Percentiles rank a stretch among this genome's conserved stretches.
Evolutionary conservation across 2,797 vertebrate species (phyloP).

Genomic region (Microctenopoma steveboyesi): DNA sequence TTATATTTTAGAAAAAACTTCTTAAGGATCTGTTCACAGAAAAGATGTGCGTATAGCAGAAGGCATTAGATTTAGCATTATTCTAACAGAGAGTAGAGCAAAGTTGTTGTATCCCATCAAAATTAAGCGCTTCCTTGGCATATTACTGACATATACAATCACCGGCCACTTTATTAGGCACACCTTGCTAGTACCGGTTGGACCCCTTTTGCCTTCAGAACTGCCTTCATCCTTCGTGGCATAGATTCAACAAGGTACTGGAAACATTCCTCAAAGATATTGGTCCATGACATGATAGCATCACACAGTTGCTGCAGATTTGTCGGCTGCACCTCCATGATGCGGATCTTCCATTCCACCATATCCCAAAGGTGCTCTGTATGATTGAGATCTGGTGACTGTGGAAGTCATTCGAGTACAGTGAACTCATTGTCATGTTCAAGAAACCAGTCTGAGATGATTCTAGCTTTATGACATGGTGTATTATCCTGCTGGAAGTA

Average conservation of each 20-base stretch:
- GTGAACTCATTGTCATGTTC: background rate
- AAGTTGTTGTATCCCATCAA: background rate
- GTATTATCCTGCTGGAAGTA: slow-evolving; percentile 56
- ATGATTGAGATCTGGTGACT: slow-evolving; percentile 34
- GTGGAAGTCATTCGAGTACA: slow-evolving; percentile 1
- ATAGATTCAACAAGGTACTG: too few species aligned
- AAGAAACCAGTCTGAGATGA: slow-evolving; percentile 1
- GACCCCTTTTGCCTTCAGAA: too few species aligned
- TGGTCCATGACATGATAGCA: slow-evolving; percentile 43
- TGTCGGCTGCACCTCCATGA: slow-evolving; percentile 63
- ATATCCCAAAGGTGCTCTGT: slow-evolving; percentile 35
- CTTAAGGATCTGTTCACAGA: background rate
- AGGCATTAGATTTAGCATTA: background rate
- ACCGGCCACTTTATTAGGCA: too few species aligned
- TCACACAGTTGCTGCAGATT: slow-evolving; percentile 59
- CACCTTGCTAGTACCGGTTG: too few species aligned
- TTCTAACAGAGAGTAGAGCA: background rate
- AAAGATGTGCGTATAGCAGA: background rate
- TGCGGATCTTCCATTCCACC: slow-evolving; percentile 53
- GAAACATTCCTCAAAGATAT: background rate
- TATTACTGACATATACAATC: background rate
- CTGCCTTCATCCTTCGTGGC: too few species aligned
- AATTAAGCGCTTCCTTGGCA: background rate
- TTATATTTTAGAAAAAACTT: background rate
- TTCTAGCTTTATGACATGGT: slow-evolving; percentile 11